A percentile compares a stretch with the other conserved stretches of the same genome.
Evolutionary conservation across 1,140 invertebrate genomes (phyloP).

Genomic region (Drosophila repleta): DNA sequence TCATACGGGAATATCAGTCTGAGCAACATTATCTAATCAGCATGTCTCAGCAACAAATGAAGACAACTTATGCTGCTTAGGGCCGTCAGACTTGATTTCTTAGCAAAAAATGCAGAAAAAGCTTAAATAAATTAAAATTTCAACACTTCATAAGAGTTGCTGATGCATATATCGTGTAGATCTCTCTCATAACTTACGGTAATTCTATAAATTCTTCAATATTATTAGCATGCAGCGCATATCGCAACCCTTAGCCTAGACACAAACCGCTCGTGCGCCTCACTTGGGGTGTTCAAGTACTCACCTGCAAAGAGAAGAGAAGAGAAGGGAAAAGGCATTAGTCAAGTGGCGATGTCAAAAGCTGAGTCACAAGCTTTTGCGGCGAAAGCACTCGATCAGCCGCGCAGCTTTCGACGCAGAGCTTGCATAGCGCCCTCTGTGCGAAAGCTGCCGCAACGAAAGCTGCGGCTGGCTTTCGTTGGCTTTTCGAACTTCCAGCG

Average conservation of each 20-base stretch:
- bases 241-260: constrained; percentile 28
- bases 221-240: neutral
- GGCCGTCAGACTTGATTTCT: no score
- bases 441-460: neutral
- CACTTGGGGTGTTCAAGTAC: no score
- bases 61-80: neutral
- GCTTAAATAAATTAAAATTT: no score
- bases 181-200: neutral
- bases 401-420: constrained; percentile 41
- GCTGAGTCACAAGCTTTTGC: constrained; percentile 12
- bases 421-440: constrained; percentile 36
- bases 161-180: no score
- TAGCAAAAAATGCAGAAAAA: no score
- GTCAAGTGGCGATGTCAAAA: constrained; percentile 11
- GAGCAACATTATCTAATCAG: neutral
- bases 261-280: constrained; percentile 45
- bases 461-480: constrained; percentile 19
- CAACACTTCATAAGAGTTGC: no score
- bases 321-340: constrained; percentile 16
- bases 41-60: neutral
- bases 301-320: constrained; percentile 66
- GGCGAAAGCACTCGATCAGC: constrained; percentile 24
- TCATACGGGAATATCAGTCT: neutral
- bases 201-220: no score
- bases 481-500: constrained; percentile 18